A percentile compares a stretch with the other conserved stretches of the same genome.
These are phyloP conservation scores for Discoglossus pictus DNA, from an alignment of 2,797 vertebrate genomes.

Conservation along the genomic window DNA sequence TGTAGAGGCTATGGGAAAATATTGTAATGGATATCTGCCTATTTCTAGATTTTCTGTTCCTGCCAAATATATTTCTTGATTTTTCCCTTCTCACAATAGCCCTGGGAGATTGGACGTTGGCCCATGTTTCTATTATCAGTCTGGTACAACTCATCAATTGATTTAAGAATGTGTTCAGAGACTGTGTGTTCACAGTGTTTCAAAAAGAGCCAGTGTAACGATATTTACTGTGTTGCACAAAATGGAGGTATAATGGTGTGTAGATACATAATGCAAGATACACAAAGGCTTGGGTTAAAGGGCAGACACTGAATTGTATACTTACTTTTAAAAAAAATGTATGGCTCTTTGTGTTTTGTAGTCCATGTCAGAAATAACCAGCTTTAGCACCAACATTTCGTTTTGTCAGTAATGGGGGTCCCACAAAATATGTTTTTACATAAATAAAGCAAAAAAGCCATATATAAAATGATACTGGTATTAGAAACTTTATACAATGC, in stretches of 20 bases:
- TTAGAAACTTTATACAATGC: too few species aligned
- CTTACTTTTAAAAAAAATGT: too few species aligned
- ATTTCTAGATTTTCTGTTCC: slow-evolving; percentile 10
- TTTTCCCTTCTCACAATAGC: slow-evolving; percentile 25
- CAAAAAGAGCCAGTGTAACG: slow-evolving; percentile 12
- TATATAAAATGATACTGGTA: too few species aligned
- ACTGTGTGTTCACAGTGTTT: slow-evolving; percentile 7
- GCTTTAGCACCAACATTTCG: too few species aligned
- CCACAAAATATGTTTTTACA: too few species aligned
- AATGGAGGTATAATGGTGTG: slow-evolving; percentile 16
- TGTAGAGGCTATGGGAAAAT: not conserved
- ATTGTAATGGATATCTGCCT: slow-evolving; percentile 12
- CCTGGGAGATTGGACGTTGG: slow-evolving; percentile 24
- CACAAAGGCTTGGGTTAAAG: too few species aligned
- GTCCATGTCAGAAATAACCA: too few species aligned
- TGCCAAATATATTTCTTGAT: slow-evolving; percentile 40
- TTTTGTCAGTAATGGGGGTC: too few species aligned
- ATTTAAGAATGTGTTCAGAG: slow-evolving; percentile 23
- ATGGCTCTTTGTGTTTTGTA: too few species aligned
- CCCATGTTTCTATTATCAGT: slow-evolving; percentile 32
- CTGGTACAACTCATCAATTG: slow-evolving; percentile 9
- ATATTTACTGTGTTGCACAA: slow-evolving; percentile 13
- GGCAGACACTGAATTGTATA: too few species aligned
- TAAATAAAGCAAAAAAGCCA: too few species aligned
- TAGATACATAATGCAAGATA: too few species aligned